Evolutionary conservation across 2,797 vertebrate species (phyloP).

Genomic region (Anguilla pacifica): DNA sequence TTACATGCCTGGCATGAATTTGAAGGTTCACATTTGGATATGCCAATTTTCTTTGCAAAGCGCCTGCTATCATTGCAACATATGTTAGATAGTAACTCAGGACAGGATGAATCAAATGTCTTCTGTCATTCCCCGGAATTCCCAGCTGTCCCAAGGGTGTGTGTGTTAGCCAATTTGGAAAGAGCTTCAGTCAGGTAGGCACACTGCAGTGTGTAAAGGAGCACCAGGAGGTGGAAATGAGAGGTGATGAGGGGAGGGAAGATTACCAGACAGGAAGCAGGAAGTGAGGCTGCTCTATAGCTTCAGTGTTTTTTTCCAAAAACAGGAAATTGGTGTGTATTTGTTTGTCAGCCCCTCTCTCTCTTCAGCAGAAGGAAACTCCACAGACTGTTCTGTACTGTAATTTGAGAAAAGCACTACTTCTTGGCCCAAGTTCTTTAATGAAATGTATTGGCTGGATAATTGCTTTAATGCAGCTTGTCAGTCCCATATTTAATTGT

Average conservation of each 20-base stretch:
- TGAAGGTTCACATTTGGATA: neutral
- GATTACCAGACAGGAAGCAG: neutral
- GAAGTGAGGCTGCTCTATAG: neutral
- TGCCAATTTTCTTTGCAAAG: neutral
- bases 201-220: neutral
- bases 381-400: neutral
- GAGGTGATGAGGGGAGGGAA: neutral
- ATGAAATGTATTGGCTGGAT: neutral
- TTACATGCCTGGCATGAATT: neutral
- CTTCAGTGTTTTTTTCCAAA: neutral
- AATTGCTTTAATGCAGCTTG: constrained; percentile 8
- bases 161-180: neutral
- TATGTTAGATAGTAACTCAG: neutral
- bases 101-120: neutral
- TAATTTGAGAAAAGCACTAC: neutral
- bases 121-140: neutral
- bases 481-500: neutral
- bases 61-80: neutral
- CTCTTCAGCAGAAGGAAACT: neutral
- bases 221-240: neutral
- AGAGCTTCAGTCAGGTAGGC: neutral
- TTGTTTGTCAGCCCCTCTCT: neutral
- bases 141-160: neutral
- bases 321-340: neutral
- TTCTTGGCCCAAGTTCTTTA: neutral